Percentiles rank a stretch among this genome's conserved stretches.
phyloP scores from a whole-genome alignment of 2,797 vertebrate species.

The Acanthiza pusilla region DNA sequence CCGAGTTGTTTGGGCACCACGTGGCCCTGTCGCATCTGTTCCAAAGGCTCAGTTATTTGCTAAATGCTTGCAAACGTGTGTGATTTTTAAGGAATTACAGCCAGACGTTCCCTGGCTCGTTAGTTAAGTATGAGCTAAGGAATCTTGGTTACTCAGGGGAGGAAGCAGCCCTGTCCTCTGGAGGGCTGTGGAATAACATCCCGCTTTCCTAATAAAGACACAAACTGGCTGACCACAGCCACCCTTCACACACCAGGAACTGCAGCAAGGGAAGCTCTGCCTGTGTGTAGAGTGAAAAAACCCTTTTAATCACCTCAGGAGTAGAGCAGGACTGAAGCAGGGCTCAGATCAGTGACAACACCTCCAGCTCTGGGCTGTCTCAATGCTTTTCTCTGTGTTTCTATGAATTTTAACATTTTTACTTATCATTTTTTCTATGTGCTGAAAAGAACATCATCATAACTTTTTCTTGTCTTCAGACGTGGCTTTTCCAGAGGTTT shows the following conservation, averaged over 20 bases:
- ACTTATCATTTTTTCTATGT: not conserved
- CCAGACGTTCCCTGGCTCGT: not conserved
- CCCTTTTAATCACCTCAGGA: not conserved
- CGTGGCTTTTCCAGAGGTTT: not conserved
- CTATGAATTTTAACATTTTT: not conserved
- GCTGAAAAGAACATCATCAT: not conserved
- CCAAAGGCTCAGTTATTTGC: not conserved
- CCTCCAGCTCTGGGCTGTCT: not conserved
- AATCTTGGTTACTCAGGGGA: not conserved
- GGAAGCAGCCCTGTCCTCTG: constrained; percentile 17
- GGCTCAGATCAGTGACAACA: not conserved
- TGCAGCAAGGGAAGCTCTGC: not conserved
- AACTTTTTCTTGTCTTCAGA: not conserved
- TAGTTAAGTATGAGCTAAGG: constrained; percentile 17
- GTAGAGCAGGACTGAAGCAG: not conserved
- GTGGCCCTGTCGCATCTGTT: rapidly evolving
- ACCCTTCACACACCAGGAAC: not conserved
- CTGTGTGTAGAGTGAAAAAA: not conserved
- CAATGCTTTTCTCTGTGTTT: not conserved
- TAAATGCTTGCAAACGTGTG: not conserved
- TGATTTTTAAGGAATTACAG: not conserved
- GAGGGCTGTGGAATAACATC: constrained; percentile 6
- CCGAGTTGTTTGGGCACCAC: not conserved
- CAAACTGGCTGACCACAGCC: not conserved
- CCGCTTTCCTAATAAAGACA: not conserved